Base-by-base conservation (phyloP, 2,113 vertebrate species). In the Scomber japonicus region DNA sequence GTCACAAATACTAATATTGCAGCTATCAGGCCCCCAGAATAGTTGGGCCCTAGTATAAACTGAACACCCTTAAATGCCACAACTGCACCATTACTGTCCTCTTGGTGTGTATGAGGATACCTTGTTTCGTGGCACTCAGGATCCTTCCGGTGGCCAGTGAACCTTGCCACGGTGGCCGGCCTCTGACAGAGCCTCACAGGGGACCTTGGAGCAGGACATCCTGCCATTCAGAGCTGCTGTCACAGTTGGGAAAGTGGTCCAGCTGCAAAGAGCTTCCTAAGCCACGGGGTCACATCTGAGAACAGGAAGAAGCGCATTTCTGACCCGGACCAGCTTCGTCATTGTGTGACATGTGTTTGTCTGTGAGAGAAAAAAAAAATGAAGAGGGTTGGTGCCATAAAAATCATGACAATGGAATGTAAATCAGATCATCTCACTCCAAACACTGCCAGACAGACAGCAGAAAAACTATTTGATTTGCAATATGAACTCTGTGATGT, bases 201-300 rank as follows among this genome's bases (percentile, higher is more conserved):
- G 11, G 70, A 93, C 80, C 88, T 70, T 27, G 76, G 86, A 93
- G 95, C 96, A 97, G 96, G 97, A 98, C 96, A 97, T 98, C 96
- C 96, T 96, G 95, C 96, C 95, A 96, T 97, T 97, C 94, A 97
- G 83, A 16, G 82, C 90, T 82, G 88, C 91, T 94, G 95, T 96
- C 94, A 95, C 95, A 96, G 95, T 93, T 95, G 95, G 94, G 89
- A 92, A 67, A 76, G 75, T 56, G 73, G 51, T 4, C 63, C 96
- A 96, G 96, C 96, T 97, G 96, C 90, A 93, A 93, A 94, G 85
- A 85, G 54, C 74, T 90, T 96, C 95, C 96, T 95, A 74, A 93
- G 89, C 91, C 81, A 78, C 86, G 91, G 95, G 93, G 94, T 90
- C 91, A 90, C 82, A 51, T 65, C 40, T 89, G 94, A 92, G 95